phyloP scores from a whole-genome alignment of 2,113 vertebrate species.

The Lepus americanus region DNA sequence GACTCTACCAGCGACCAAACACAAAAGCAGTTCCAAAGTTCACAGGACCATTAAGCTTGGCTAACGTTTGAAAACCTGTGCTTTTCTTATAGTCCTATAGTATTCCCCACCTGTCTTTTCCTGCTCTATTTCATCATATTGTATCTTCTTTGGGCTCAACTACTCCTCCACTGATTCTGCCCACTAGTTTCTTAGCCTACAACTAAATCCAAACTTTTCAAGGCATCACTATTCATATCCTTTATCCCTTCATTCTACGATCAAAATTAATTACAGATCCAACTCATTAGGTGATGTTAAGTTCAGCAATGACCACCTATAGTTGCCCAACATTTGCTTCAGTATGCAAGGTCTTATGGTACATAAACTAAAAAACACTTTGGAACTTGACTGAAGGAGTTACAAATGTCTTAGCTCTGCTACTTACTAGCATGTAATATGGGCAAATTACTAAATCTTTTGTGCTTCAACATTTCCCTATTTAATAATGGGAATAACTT shows the following conservation, averaged over 20 bases:
- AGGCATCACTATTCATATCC: neutral
- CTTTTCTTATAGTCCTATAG: neutral
- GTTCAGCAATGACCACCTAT: neutral
- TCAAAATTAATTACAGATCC: neutral
- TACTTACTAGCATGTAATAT: constrained; percentile 26
- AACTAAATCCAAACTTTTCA: neutral
- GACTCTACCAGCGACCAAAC: neutral
- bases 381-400: neutral
- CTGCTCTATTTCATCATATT: neutral
- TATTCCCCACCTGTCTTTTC: neutral
- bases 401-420: neutral
- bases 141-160: neutral
- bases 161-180: neutral
- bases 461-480: neutral
- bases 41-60: neutral
- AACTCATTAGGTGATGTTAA: neutral
- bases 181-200: neutral
- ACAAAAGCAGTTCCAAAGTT: constrained; percentile 28
- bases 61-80: neutral
- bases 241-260: neutral
- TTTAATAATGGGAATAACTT: neutral
- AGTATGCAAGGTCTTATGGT: neutral
- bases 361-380: constrained; percentile 30
- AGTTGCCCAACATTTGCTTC: neutral
- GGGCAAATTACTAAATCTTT: constrained; percentile 11